Evolutionary conservation across 2,797 vertebrate species (phyloP), one percentile per base, ranked within the genome.

Genomic region (Sphaeramia orbicularis): DNA sequence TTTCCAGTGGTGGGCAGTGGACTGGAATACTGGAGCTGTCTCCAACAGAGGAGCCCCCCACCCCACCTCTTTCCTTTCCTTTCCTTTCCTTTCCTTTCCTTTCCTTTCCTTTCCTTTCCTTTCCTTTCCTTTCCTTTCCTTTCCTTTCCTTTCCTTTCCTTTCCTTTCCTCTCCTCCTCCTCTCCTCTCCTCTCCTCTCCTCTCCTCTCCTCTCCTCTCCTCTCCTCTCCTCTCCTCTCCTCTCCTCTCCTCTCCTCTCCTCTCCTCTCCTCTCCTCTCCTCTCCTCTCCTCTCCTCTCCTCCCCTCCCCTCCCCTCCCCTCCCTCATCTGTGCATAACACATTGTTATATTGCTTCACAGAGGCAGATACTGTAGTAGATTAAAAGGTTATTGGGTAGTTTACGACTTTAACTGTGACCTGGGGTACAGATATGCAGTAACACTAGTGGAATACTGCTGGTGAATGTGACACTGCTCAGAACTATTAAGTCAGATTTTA

Each of bases 1-100:
- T 56, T 80, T 83, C 82, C 80, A 79, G 47, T 35, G 19, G 52
- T 51, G 60, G 57, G 56, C 82, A 83, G 49, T 81, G 65, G 57
- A 62, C 59, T 76, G 76, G 63, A 85, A 76, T 74, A 60, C 63
- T 51, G 18, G 76, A 65, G 57, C 42, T 59, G 42, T 72, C 56
- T 67, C 21, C 21, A 24, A 2, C 21, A 24, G 21, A 24, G 5
- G 21, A 24, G 21, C 30, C 32, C 30, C 3, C 30, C 27, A 30
- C 27, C 27, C 30, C 27, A 30, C 27, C 27, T 30, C 27, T 32
- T 6, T 32, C 30, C 6, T 32, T 6, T 32, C 30, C 47, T 56
- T 13, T 4, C 14, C 7, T 8, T 10, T 37, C 10, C 2, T 32
- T 21, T 36, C 30, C 2, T 50, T 1, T 40, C 0, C 1, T 52